Evolutionary conservation across 2,113 vertebrate species (phyloP).

Genomic region (Antennarius striatus): DNA sequence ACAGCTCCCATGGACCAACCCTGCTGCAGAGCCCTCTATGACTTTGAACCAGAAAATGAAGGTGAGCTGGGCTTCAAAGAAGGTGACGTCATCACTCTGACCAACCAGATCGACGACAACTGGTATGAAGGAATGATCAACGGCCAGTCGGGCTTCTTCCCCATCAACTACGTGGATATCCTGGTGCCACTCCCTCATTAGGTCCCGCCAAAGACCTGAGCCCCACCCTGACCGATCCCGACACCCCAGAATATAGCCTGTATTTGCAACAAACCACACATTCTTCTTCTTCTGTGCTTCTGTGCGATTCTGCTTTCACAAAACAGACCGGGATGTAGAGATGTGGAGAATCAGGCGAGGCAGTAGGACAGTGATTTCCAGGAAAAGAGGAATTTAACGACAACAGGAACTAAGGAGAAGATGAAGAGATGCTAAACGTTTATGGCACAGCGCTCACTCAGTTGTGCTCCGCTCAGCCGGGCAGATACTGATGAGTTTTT

Average conservation of each 20-base stretch:
- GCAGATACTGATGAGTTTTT: constrained; percentile 36
- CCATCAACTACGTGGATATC: constrained; percentile 97
- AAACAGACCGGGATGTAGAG: constrained; percentile 37
- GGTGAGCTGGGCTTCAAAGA: constrained; percentile 96
- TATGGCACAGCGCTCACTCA: constrained; percentile 1
- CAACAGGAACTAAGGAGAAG: constrained; percentile 8
- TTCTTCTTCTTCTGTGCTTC: constrained; percentile 66
- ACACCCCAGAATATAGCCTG: constrained; percentile 50
- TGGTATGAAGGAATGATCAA: constrained; percentile 98
- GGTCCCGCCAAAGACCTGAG: constrained; percentile 27
- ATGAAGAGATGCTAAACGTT: constrained; percentile 19
- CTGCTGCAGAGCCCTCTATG: constrained; percentile 92
- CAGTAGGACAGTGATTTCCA: background rate
- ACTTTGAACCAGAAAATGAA: constrained; percentile 96
- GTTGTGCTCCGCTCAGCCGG: constrained; percentile 5
- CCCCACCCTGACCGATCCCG: constrained; percentile 35
- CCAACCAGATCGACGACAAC: constrained; percentile 97
- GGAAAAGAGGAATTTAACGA: constrained; percentile 15
- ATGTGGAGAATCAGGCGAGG: background rate
- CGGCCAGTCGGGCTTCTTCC: constrained; percentile 96
- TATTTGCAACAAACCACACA: constrained; percentile 51
- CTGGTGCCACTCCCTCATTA: constrained; percentile 93
- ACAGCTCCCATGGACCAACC: constrained; percentile 88
- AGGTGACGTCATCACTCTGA: constrained; percentile 93
- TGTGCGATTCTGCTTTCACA: constrained; percentile 68